phyloP scores from a whole-genome alignment of 2,797 vertebrate genomes.

The Ispidina lecontei region DNA sequence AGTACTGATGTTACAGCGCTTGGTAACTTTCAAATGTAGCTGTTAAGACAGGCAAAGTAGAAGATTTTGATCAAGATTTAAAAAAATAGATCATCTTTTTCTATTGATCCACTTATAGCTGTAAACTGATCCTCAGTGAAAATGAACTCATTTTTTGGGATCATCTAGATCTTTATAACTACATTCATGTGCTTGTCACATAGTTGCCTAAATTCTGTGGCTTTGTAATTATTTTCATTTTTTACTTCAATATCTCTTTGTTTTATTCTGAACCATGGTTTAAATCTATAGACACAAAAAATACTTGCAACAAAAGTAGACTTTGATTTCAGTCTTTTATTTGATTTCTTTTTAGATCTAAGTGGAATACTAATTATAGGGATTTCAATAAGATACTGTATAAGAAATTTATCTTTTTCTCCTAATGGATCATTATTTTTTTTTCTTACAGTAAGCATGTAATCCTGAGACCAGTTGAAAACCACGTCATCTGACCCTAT shows the following conservation, averaged over 20 bases:
- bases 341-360: background rate
- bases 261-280: background rate
- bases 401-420: background rate
- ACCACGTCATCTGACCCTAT: background rate
- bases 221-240: background rate
- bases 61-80: background rate
- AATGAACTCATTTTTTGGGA: background rate
- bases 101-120: background rate
- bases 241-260: background rate
- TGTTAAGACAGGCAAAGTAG: background rate
- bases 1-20: background rate
- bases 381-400: background rate
- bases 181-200: background rate
- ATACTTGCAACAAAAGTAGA: background rate
- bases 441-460: constrained; percentile 17
- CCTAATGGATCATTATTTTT: background rate
- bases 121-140: background rate
- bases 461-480: constrained; percentile 1
- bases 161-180: background rate
- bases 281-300: background rate
- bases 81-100: background rate
- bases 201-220: background rate
- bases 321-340: background rate
- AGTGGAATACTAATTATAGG: background rate
- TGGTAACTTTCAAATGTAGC: background rate